Evolutionary conservation across 2,888 invertebrate genomes (phyloP), one percentile per base, ranked within the genome.

Genomic region (Polydrusus cervinus): DNA sequence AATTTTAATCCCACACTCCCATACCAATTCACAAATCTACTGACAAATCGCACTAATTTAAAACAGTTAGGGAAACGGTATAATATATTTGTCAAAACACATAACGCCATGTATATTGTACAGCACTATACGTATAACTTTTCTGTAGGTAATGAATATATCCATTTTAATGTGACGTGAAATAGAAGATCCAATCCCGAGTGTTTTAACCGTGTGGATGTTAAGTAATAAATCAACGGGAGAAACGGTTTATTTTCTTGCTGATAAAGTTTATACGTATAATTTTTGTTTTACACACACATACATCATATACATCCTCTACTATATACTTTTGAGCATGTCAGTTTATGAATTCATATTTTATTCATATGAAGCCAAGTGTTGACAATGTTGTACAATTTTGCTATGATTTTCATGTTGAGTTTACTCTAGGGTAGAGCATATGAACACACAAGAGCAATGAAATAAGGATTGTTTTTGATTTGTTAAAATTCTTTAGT

Each of bases 151-250:
- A 60, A 60, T 60, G 57, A 60, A 60, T 60, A 60, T 60, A 60
- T 60, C 38, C 57, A 60, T 60, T 60, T 60, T 60, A 60, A 60
- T 60, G 57, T 60, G 57, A 60, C 57, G 18, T 9, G 38, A 38
- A 60, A 60, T 38, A 38, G 57, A 60, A 38, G 57, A 60, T 11
- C 57, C 38, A 60, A 38, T 60, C 38, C 57, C 57, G 18, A 60
- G 57, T 10, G 57, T 38, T 38, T 38, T 11, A 18, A 60, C 38
- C 57, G 57, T 38, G 38, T 60, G 57, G 38, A 16, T 38, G 57
- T 38, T 60, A 60, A 18, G 38, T 38, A 38, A 60, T 60, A 60
- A 16, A 60, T 60, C 34, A 60, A 18, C 10, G 1, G 3, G 8
- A 14, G 16, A 60, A 60, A 30, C 30, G 38, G 57, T 60, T 18